Evolutionary conservation across 2,888 invertebrate species (phyloP).

Genomic region (Brachynemurus nebulosus): DNA sequence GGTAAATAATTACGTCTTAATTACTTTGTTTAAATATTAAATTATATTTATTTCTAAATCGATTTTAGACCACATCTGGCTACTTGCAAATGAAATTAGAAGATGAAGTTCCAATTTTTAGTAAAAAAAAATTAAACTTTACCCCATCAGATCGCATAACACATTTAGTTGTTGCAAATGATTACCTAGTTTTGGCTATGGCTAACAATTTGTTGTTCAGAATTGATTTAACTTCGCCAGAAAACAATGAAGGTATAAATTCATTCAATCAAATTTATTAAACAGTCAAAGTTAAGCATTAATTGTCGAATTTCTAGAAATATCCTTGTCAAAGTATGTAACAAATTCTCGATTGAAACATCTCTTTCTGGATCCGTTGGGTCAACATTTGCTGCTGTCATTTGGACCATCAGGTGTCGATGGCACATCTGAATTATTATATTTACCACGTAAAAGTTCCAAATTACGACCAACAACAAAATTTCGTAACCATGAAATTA

Average conservation of each 20-base stretch:
- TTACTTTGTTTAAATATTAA: conserved; percentile 8
- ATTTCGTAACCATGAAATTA: conserved; percentile 67
- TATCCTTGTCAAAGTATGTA: conserved; percentile 51
- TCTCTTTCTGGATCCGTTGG: conserved; percentile 74
- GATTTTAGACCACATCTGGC: conserved; percentile 33
- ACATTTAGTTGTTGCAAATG: conserved; percentile 68
- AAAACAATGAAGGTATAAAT: conserved; percentile 56
- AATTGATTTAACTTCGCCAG: conserved; percentile 66
- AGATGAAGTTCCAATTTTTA: conserved; percentile 74
- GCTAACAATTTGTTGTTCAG: conserved; percentile 66
- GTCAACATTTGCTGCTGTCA: conserved; percentile 68
- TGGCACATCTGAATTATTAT: conserved; percentile 58
- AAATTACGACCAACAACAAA: conserved; percentile 55
- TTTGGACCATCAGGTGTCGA: conserved; percentile 45
- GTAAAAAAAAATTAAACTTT: conserved; percentile 68
- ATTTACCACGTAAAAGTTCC: conserved; percentile 60
- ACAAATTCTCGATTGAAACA: conserved; percentile 46
- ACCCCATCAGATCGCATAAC: conserved; percentile 65
- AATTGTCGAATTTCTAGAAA: conserved; percentile 41
- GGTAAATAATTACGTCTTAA: conserved; percentile 24
- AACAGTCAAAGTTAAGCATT: background rate
- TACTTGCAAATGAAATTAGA: conserved; percentile 46
- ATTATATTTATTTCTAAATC: conserved; percentile 19
- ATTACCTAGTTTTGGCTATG: conserved; percentile 72
- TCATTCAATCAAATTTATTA: background rate